Base-by-base conservation (phyloP, 2,113 vertebrate genomes). In the Ceyx margarethae region DNA sequence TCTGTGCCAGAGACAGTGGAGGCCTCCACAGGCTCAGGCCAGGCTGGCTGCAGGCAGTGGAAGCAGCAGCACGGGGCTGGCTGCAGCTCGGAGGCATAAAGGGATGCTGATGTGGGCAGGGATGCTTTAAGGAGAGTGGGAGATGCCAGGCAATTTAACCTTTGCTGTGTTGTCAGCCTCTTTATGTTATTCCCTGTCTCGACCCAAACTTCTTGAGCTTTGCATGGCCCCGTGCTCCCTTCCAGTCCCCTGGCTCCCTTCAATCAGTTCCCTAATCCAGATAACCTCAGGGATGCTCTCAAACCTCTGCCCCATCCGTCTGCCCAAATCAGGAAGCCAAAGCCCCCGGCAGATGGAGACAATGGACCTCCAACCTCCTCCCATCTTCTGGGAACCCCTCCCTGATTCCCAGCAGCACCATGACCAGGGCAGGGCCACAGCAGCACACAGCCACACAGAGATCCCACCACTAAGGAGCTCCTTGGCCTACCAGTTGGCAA, bases 391-490 rank as follows among this genome's bases (percentile, higher is more conserved):
- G 73, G 79, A n/a, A 6, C 3, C 4, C 25, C 6, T 3, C 22
- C 37, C 8, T 0, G 9, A 13, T 20, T 1, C 28, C 18, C 54
- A 18, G 74, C 2, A 0, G 57, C 40, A 54, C 31, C 3, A 0
- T 7, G 19, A 23, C 4, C 21, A 23, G 20, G 19, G 73, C 15
- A 40, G 48, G 62, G 31, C 42, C 72, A 20, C 14, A 11, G 62
- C 43, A 46, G 58, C 62, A 69, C 40, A 40, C 0, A 0, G 26
- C 35, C 35, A 14, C 33, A 8, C 29, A 29, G 5, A 5, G 9
- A 20, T 10, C 21, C 48, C 69, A 11, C 7, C 1, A 0, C 56
- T 9, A 48, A n/a, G 31, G 48, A 53, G 20, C 8, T 13, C 64
- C 67, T 25, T 5, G 66, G 40, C 21, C 53, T 48, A 23, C 3